phyloP scores from a whole-genome alignment of 2,113 vertebrate genomes.

The Cynopterus brachyotis region DNA sequence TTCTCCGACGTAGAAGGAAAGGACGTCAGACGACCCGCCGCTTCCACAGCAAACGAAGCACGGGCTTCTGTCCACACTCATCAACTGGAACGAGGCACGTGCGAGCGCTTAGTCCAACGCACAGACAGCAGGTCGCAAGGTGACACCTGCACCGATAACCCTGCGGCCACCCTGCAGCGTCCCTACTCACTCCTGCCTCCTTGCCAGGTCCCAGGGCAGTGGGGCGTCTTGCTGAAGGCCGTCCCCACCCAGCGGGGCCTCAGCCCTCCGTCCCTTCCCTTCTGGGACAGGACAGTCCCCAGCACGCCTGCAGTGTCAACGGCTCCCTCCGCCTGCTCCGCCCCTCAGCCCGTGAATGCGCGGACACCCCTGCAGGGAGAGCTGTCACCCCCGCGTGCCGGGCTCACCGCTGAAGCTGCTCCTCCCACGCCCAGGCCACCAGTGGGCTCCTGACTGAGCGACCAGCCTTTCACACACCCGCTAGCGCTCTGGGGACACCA shows the following conservation, averaged over 20 bases:
- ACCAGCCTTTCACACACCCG: neutral
- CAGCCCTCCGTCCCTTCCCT: neutral
- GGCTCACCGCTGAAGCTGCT: too few relatives aligned
- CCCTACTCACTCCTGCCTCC: too few relatives aligned
- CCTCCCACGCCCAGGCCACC: too few relatives aligned
- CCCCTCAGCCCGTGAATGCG: neutral
- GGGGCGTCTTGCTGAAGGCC: neutral
- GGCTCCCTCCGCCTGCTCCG: neutral
- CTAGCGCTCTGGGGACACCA: neutral
- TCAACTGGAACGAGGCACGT: neutral
- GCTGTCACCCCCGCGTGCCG: too few relatives aligned
- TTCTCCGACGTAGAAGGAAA: neutral
- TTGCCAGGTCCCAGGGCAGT: neutral
- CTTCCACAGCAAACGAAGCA: neutral
- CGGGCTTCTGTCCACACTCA: neutral
- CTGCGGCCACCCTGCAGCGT: rapidly evolving
- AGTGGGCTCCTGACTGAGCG: neutral
- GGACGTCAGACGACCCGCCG: neutral
- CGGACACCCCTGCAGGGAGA: neutral
- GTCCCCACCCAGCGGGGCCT: too few relatives aligned
- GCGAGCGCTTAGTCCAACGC: neutral
- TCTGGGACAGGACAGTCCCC: neutral
- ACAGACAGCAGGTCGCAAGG: too few relatives aligned
- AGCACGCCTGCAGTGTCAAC: neutral
- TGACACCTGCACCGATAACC: neutral